Percentiles rank a stretch among this genome's conserved stretches.
These are phyloP conservation scores for Emmelina monodactyla DNA, from an alignment of 2,888 invertebrate genomes.

Conservation along the genomic window DNA sequence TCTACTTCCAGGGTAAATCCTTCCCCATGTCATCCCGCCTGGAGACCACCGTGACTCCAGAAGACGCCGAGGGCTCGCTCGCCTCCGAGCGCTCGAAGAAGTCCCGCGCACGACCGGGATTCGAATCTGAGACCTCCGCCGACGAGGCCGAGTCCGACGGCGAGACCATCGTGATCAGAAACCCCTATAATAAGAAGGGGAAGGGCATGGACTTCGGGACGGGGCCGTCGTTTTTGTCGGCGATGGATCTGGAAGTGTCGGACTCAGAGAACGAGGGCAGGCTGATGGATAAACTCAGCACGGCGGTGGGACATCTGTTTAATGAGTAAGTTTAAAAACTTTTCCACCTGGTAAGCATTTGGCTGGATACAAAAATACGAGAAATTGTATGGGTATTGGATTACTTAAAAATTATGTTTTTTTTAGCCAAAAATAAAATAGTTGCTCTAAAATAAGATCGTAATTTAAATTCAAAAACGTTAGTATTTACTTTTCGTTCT, in stretches of 20 bases:
- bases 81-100: slow-evolving; percentile 20
- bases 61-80: slow-evolving; percentile 17
- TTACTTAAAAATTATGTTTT: too few species aligned
- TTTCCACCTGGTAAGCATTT: too few species aligned
- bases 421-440: too few species aligned
- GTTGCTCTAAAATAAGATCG: too few species aligned
- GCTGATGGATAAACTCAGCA: slow-evolving; percentile 73
- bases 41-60: slow-evolving; percentile 25
- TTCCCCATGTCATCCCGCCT: slow-evolving; percentile 60
- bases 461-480: too few species aligned
- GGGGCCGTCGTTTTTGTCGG: slow-evolving; percentile 56
- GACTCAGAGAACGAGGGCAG: slow-evolving; percentile 79
- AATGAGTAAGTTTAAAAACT: slow-evolving; percentile 67
- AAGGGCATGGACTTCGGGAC: slow-evolving; percentile 45
- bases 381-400: too few species aligned
- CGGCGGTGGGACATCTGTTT: slow-evolving; percentile 79
- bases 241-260: slow-evolving; percentile 69
- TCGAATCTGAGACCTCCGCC: slow-evolving; percentile 65
- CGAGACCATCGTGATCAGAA: slow-evolving; percentile 68
- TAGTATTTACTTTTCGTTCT: too few species aligned
- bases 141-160: slow-evolving; percentile 66
- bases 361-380: too few species aligned
- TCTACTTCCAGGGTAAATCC: slow-evolving; percentile 59
- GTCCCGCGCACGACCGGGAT: slow-evolving; percentile 41
- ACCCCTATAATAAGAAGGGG: slow-evolving; percentile 24